Base-by-base conservation (phyloP, 2,888 invertebrate species). In the Glaucopsyche alexis region DNA sequence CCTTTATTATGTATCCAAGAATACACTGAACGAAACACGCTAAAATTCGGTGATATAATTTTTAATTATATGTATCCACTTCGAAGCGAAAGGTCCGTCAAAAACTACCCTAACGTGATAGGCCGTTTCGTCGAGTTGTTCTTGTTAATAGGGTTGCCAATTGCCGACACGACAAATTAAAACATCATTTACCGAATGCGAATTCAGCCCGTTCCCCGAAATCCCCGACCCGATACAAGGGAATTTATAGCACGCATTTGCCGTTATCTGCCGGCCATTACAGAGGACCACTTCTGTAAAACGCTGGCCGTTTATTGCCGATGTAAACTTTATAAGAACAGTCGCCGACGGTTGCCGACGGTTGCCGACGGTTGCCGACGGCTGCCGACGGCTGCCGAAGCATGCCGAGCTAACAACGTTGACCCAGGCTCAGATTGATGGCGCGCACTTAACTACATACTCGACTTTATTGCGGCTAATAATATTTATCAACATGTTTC, bases 401-500 rank as follows among this genome's bases (percentile, higher is more conserved):
- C n/a, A n/a, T n/a, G n/a, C n/a, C 29, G 55, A 19, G 9, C 16
- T 11, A 7, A 11, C 11, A 16, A 55, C 19, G 19, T 55, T 16
- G 55, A 60, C 13, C 29, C 55, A 11, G 52, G 29, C 29, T 19
- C 19, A 60, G 55, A 60, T 60, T 60, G 55, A 60, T 60, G 55
- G 55, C 19, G 11, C 19, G 19, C 55, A 60, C 55, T 60, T 60
- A 29, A 19, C 19, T 60, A 60, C 55, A 60, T 16, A 16, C n/a
- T 60, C 29, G 29, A 60, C 29, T 29, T 60, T 60, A 38, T 60
- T 60, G 60, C 29, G 14, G 38, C 29, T 60, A 60, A 60, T 60
- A 60, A 60, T 60, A 19, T 60, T 60, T 60, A 60, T 60, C 55
- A 60, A 60, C 55, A 60, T 60, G 55, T 60, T 60, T 60, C 29